Evolutionary conservation across 2,888 invertebrate species (phyloP).

Genomic region (Lycocerus yunnanus): DNA sequence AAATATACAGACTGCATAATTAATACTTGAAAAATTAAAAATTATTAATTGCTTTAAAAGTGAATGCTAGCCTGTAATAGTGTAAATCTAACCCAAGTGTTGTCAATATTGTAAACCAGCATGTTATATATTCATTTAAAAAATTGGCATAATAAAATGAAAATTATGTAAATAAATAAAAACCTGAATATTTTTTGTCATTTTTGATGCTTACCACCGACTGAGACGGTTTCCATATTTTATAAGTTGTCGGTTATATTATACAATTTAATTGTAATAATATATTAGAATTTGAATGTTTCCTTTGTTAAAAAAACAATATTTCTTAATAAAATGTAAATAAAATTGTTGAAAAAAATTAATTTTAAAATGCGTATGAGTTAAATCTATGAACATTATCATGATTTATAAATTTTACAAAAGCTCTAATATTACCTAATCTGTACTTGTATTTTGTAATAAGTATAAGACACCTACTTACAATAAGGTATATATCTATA

Average conservation of each 20-base stretch:
- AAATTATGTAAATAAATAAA: not conserved
- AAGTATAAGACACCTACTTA: not conserved
- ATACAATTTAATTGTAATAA: not conserved
- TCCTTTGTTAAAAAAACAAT: not conserved
- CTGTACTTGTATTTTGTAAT: not conserved
- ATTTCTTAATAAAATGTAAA: not conserved
- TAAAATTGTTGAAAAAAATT: not conserved
- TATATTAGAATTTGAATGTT: not conserved
- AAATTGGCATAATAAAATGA: not conserved
- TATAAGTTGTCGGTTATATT: not conserved
- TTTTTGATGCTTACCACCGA: not conserved
- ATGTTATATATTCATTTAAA: not conserved
- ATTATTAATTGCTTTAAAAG: not conserved
- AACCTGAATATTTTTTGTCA: not conserved
- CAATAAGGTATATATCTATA: not conserved
- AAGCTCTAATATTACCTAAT: not conserved
- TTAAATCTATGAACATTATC: not conserved
- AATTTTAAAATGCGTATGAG: not conserved
- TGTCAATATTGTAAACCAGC: not conserved
- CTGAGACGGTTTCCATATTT: not conserved
- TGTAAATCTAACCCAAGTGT: not conserved
- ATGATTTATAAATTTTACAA: not conserved
- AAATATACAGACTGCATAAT: too few species aligned
- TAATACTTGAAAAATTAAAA: too few species aligned
- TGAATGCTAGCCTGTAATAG: not conserved